Evolutionary conservation across 2,888 invertebrate genomes (phyloP).

Genomic region (Pachliopta kotzebuea): DNA sequence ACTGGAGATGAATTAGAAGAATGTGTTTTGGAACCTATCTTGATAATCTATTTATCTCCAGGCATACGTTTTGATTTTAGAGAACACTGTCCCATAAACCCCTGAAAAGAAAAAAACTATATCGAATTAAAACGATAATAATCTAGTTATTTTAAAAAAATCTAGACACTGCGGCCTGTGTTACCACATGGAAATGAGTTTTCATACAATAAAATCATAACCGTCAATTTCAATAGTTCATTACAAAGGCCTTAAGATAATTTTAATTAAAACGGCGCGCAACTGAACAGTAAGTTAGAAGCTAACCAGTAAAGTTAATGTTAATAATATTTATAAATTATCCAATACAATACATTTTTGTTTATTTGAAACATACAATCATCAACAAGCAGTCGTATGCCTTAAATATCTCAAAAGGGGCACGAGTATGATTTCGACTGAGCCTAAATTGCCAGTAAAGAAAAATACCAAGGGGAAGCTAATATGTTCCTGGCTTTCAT

Average conservation of each 20-base stretch:
- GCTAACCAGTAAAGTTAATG: too few relatives aligned
- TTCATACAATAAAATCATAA: background rate
- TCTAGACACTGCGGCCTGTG: conserved; percentile 28
- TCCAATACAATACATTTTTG: too few relatives aligned
- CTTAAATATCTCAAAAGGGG: too few relatives aligned
- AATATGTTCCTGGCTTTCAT: too few relatives aligned
- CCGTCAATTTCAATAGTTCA: background rate
- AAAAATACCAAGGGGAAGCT: too few relatives aligned
- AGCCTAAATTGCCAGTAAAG: too few relatives aligned
- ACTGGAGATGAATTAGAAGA: background rate
- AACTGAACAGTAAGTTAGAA: background rate
- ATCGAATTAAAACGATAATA: conserved; percentile 28
- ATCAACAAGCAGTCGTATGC: too few relatives aligned
- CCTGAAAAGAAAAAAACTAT: conserved; percentile 33
- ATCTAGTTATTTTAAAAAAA: conserved; percentile 18
- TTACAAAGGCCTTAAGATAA: background rate
- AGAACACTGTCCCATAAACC: conserved; percentile 28
- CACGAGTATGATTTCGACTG: too few relatives aligned
- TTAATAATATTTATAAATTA: too few relatives aligned
- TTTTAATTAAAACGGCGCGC: background rate
- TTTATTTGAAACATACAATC: too few relatives aligned
- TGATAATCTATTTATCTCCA: background rate
- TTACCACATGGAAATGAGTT: conserved; percentile 1
- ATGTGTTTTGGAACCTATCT: background rate
- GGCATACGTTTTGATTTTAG: conserved; percentile 10